Evolutionary conservation across 2,797 vertebrate species (phyloP).

Genomic region (Steatocranus sp.): DNA sequence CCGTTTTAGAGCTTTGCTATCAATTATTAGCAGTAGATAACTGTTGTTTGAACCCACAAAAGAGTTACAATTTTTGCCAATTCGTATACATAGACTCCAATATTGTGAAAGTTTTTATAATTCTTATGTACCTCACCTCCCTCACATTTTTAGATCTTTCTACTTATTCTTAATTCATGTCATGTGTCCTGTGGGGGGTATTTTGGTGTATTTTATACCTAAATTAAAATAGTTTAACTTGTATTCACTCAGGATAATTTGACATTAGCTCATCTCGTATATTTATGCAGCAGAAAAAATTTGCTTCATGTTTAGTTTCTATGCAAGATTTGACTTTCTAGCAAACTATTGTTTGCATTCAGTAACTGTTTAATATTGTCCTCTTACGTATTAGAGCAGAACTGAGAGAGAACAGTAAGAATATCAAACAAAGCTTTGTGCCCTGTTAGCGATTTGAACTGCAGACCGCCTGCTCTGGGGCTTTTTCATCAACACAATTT

Average conservation of each 20-base stretch:
- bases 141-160: neutral
- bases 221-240: neutral
- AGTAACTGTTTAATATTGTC: neutral
- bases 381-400: neutral
- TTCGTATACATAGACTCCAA: neutral
- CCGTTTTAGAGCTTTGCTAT: neutral
- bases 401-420: neutral
- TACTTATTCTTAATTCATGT: neutral
- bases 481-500: neutral
- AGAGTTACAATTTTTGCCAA: neutral
- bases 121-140: neutral
- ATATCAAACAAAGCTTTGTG: neutral
- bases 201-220: neutral
- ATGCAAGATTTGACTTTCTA: neutral
- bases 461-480: neutral
- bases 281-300: neutral
- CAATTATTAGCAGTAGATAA: neutral
- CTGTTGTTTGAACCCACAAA: neutral
- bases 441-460: fast-evolving
- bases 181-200: neutral
- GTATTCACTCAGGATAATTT: neutral
- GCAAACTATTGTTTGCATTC: neutral
- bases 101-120: neutral
- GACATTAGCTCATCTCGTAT: neutral
- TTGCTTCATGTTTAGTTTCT: neutral